Base-by-base conservation (phyloP, 2,888 invertebrate species). In the Caenorhabditis sulstoni region DNA sequence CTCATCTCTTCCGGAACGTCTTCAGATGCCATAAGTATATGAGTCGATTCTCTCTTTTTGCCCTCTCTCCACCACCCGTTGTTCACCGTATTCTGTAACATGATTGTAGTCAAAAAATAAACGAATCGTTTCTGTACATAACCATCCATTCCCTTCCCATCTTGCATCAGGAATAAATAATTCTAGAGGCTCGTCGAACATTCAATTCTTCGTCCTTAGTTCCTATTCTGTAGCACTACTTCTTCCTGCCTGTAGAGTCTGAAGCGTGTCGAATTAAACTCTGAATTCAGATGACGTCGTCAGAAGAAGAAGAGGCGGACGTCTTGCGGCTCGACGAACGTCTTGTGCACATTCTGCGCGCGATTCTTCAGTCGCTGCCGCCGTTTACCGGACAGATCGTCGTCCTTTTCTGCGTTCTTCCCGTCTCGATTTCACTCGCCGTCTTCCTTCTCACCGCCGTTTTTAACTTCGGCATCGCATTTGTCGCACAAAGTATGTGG, bases 251-350 rank as follows among this genome's bases (percentile, higher is more conserved):
- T 29, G 29, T 29, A 3, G 4, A 5, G 29, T 29, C 29, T 7
- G n/a, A n/a, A n/a, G n/a, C n/a, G n/a, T 7, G 29, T 29, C 29
- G 29, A 11, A 29, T 29, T 7, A n/a, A n/a, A n/a, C 7, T 29
- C 29, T 29, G 29, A 29, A 29, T 23, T 29, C 57, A 64, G 55
- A 62, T 57, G 71, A 57, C 64, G 62, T 55, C 62, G 35, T 59
- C 59, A 39, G 70, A 70, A n/a, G 71, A 71, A 0, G 71, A 71
- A 18, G 71, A 71, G 39, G 64, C 62, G 62, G 71, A 71, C 57
- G 71, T 62, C 18, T 37, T 14, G 20, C 47, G 29, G 29, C 29
- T 29, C 29, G 29, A 29, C 29, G 29, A 29, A 29, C 29, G 29
- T 29, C 29, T 29, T 29, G 4, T 29, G 4, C 29, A 29, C 29